phyloP scores from a whole-genome alignment of 2,888 invertebrate species.

The Drosophila tanythrix region DNA sequence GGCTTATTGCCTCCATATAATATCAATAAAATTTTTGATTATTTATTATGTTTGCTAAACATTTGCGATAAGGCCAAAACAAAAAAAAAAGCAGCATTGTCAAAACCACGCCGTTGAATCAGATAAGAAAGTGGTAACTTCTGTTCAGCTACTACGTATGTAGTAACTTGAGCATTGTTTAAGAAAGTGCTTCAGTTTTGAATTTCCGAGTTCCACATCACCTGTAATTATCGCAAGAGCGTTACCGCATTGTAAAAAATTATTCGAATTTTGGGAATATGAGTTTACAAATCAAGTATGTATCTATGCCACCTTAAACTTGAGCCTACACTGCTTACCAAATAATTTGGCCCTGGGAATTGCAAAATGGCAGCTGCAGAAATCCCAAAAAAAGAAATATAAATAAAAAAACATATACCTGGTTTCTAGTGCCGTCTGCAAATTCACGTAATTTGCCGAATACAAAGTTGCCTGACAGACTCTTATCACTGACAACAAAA shows the following conservation, averaged over 20 bases:
- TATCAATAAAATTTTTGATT: constrained; percentile 34
- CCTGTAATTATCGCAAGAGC: not conserved
- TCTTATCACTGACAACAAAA: constrained; percentile 62
- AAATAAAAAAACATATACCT: not conserved
- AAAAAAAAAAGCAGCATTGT: constrained; percentile 9
- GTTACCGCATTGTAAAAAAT: not conserved
- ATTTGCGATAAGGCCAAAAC: constrained; percentile 38
- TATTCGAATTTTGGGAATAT: not conserved
- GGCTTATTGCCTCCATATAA: constrained; percentile 39
- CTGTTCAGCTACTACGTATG: not conserved
- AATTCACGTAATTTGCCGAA: constrained; percentile 36
- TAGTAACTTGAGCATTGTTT: not conserved
- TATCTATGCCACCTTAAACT: not conserved
- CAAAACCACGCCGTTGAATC: constrained; percentile 3
- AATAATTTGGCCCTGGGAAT: constrained; percentile 5
- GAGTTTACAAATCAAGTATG: not conserved
- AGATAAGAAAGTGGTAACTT: constrained; percentile 29
- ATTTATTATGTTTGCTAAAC: constrained; percentile 10
- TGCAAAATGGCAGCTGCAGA: constrained; percentile 7
- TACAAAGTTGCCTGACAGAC: constrained; percentile 38
- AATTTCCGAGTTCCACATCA: not conserved
- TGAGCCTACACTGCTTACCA: not conserved
- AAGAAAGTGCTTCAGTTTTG: not conserved
- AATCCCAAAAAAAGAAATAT: not conserved
- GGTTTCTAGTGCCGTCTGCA: constrained; percentile 56